Evolutionary conservation across 2,797 vertebrate genomes (phyloP).

Genomic region (Lepus townsendii): DNA sequence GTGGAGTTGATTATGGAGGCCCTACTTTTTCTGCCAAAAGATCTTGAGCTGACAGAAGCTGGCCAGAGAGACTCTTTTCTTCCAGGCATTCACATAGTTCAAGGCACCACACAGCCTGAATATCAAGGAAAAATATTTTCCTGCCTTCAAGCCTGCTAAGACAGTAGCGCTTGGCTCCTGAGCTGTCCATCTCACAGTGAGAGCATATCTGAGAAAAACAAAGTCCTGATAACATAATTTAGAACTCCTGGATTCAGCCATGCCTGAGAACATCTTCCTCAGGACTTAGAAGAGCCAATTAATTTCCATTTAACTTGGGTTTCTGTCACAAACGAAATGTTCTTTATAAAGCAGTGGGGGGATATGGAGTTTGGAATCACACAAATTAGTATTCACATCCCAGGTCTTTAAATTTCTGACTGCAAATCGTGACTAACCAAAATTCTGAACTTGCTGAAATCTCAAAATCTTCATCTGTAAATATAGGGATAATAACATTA

Average conservation of each 20-base stretch:
- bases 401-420: background rate
- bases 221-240: background rate
- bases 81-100: background rate
- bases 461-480: background rate
- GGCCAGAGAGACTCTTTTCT: background rate
- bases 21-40: background rate
- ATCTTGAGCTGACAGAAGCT: background rate
- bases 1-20: background rate
- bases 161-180: background rate
- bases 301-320: background rate
- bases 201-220: background rate
- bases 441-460: slow-evolving; percentile 6
- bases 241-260: background rate
- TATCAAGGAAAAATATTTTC: background rate
- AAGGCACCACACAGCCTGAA: background rate
- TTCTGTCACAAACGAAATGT: slow-evolving; percentile 6
- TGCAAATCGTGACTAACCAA: background rate
- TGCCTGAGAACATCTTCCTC: background rate
- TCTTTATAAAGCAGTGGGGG: background rate
- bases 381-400: slow-evolving; percentile 2
- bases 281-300: background rate
- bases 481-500: background rate
- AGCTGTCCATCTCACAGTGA: background rate
- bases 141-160: background rate
- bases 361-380: background rate